These are phyloP conservation scores for Noturus placidus DNA, from an alignment of 2,113 vertebrate genomes.

Conservation along the genomic window DNA sequence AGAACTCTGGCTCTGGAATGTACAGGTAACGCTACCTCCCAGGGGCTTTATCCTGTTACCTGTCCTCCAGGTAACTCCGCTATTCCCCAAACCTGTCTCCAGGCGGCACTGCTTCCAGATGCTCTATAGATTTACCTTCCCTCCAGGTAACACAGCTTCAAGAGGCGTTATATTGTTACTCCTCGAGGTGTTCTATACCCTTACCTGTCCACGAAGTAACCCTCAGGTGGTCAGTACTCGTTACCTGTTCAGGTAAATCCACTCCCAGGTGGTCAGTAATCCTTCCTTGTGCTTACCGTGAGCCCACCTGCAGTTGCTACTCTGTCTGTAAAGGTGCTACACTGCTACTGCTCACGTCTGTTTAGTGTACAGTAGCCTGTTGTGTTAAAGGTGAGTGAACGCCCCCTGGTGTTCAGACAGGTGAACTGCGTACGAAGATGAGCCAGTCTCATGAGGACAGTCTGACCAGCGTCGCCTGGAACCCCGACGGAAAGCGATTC, in stretches of 20 bases:
- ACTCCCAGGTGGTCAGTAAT: background rate
- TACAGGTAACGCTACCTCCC: conserved; percentile 76
- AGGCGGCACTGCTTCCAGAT: background rate
- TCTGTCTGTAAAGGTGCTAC: no score
- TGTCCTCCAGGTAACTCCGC: background rate
- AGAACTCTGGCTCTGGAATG: conserved; percentile 98
- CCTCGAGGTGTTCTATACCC: no score
- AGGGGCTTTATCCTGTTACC: background rate
- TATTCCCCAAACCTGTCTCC: background rate
- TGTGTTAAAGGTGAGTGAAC: conserved; percentile 2
- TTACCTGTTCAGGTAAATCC: background rate
- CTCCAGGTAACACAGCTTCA: background rate
- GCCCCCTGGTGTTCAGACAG: conserved; percentile 77
- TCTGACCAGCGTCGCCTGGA: conserved; percentile 98
- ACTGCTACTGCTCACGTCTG: background rate
- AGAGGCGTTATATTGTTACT: background rate
- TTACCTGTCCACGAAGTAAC: background rate
- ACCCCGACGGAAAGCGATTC: conserved; percentile 96
- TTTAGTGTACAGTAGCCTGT: background rate
- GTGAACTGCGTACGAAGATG: conserved; percentile 98
- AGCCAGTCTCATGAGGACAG: conserved; percentile 99
- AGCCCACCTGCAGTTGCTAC: background rate
- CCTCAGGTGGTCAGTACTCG: background rate
- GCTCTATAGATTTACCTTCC: background rate
- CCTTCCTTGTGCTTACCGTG: background rate